Evolutionary conservation across 1,140 invertebrate species (phyloP).

Genomic region (Wasmannia auropunctata): DNA sequence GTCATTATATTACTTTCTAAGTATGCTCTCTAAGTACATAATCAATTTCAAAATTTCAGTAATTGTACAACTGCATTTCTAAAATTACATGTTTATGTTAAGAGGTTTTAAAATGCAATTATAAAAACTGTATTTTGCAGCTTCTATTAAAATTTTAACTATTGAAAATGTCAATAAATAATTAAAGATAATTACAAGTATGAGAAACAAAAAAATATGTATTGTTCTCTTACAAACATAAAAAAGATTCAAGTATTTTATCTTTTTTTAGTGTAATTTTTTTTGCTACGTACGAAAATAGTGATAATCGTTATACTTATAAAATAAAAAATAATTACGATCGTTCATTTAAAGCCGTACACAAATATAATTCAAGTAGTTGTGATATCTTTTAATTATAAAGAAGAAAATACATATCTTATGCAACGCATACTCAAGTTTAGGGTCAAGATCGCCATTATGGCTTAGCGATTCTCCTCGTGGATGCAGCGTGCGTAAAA

Average conservation of each 20-base stretch:
- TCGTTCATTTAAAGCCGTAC: neutral
- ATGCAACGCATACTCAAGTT: neutral
- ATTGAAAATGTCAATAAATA: conserved; percentile 1
- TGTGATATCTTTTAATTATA: neutral
- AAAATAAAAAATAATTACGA: neutral
- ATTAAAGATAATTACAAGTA: neutral
- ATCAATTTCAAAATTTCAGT: neutral
- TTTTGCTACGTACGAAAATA: neutral
- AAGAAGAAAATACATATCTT: neutral
- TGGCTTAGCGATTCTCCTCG: neutral
- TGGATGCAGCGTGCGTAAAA: conserved; percentile 10
- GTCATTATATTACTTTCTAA: neutral
- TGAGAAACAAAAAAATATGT: neutral
- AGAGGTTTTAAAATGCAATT: neutral
- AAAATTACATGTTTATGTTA: neutral
- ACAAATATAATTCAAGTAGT: neutral
- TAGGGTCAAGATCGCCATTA: neutral
- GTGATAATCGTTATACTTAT: neutral
- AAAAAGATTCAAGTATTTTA: neutral
- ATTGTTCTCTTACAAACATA: neutral
- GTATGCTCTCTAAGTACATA: neutral
- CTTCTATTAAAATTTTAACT: neutral
- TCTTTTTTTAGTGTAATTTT: neutral
- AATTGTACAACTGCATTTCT: neutral
- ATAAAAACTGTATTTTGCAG: neutral